Evolutionary conservation across 2,113 vertebrate genomes (phyloP).

Genomic region (Proterorhinus semilunaris): DNA sequence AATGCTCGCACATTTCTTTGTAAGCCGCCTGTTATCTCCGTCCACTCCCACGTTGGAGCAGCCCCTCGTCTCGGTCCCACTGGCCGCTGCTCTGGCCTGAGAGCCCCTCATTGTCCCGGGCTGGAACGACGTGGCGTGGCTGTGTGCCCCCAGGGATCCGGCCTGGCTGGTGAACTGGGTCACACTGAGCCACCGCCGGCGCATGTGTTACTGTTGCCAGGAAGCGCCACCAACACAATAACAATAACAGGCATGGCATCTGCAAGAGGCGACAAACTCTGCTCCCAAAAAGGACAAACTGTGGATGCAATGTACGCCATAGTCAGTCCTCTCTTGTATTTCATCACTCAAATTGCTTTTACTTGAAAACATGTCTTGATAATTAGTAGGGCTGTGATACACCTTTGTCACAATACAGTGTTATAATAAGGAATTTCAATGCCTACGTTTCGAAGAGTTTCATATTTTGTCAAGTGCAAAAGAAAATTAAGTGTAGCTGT

Average conservation of each 20-base stretch:
- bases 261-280: background rate
- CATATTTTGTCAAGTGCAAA: too few relatives aligned
- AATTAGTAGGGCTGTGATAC: too few relatives aligned
- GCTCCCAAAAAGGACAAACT: background rate
- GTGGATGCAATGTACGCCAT: background rate
- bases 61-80: background rate
- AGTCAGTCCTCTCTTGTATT: background rate
- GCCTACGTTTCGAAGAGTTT: too few relatives aligned
- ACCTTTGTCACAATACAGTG: too few relatives aligned
- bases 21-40: background rate
- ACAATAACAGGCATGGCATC: background rate
- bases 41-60: background rate
- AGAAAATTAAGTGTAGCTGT: too few relatives aligned
- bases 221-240: slow-evolving; percentile 5
- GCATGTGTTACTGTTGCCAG: slow-evolving; percentile 9
- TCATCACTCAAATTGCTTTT: too few relatives aligned
- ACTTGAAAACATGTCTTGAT: too few relatives aligned
- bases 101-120: slow-evolving; percentile 6
- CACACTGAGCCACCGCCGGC: background rate
- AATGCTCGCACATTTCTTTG: background rate
- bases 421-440: too few relatives aligned
- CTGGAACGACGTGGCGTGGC: background rate
- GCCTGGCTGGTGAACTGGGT: slow-evolving; percentile 5
- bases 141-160: background rate
- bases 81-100: background rate